These are phyloP conservation scores for Siniperca undulata DNA, from an alignment of 2,797 vertebrate species.

Conservation along the genomic window DNA sequence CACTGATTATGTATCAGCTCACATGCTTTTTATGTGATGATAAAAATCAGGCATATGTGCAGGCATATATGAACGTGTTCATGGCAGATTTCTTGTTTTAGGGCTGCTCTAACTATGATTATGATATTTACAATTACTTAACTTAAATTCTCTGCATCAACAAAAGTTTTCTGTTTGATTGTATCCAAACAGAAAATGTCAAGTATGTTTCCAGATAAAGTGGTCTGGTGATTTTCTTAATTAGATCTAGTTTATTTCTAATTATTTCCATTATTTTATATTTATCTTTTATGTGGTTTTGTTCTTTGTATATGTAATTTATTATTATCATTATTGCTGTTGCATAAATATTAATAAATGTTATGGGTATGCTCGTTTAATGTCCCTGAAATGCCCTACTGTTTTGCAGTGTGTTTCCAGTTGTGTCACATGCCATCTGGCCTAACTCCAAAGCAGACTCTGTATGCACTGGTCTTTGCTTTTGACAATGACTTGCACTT, in stretches of 20 bases:
- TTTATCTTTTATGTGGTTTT: background rate
- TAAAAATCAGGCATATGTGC: background rate
- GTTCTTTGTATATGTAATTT: background rate
- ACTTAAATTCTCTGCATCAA: background rate
- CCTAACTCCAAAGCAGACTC: constrained; percentile 58
- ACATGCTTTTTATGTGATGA: background rate
- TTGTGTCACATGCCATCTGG: constrained; percentile 55
- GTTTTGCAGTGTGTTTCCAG: constrained; percentile 33
- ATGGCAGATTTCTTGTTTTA: background rate
- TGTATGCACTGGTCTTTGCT: constrained; percentile 56
- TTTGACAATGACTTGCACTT: constrained; percentile 72
- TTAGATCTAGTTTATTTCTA: background rate
- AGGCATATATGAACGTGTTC: background rate
- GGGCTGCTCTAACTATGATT: background rate
- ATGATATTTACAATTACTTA: background rate
- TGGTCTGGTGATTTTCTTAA: background rate
- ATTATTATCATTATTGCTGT: background rate
- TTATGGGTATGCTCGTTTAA: background rate
- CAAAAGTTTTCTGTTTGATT: background rate
- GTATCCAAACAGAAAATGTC: background rate
- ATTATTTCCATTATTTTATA: background rate
- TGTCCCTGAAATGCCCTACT: constrained; percentile 36
- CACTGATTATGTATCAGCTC: background rate
- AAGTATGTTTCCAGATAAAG: background rate
- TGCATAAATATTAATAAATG: background rate